A percentile compares a stretch with the other conserved stretches of the same genome.
These are phyloP conservation scores for Mobula hypostoma DNA, from an alignment of 2,113 vertebrate genomes.

Conservation along the genomic window DNA sequence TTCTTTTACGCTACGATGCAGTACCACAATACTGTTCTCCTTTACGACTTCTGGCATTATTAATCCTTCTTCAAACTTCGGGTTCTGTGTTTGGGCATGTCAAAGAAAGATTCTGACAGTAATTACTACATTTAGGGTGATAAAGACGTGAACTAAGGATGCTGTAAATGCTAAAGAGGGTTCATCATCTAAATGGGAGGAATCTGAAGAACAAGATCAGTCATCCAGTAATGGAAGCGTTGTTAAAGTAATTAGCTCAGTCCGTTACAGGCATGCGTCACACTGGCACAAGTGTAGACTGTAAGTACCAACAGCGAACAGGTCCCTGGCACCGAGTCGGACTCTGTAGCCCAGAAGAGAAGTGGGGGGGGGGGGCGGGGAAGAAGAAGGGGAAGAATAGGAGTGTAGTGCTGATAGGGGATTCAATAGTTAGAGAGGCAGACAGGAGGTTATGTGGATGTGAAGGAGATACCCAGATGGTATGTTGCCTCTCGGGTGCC, in stretches of 20 bases:
- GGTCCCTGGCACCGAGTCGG: no score
- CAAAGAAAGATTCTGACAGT: conserved; percentile 2
- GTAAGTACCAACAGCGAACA: background rate
- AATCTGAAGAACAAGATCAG: background rate
- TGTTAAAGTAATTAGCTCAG: background rate
- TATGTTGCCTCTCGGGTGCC: no score
- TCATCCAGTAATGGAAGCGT: background rate
- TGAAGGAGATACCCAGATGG: no score
- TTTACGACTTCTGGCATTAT: background rate
- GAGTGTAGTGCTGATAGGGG: no score
- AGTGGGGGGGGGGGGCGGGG: no score
- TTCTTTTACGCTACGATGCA: background rate
- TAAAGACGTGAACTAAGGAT: background rate
- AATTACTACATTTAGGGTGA: background rate
- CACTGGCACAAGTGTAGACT: background rate
- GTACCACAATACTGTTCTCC: background rate
- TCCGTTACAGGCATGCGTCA: background rate
- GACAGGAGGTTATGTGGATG: no score
- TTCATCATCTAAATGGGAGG: background rate
- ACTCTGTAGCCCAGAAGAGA: no score
- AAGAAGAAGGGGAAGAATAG: no score
- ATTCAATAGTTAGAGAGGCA: no score
- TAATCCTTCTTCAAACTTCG: background rate
- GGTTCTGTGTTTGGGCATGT: no score
- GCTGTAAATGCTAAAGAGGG: background rate